Evolutionary conservation across 2,113 vertebrate genomes (phyloP).

Genomic region (Elaphurus davidianus): DNA sequence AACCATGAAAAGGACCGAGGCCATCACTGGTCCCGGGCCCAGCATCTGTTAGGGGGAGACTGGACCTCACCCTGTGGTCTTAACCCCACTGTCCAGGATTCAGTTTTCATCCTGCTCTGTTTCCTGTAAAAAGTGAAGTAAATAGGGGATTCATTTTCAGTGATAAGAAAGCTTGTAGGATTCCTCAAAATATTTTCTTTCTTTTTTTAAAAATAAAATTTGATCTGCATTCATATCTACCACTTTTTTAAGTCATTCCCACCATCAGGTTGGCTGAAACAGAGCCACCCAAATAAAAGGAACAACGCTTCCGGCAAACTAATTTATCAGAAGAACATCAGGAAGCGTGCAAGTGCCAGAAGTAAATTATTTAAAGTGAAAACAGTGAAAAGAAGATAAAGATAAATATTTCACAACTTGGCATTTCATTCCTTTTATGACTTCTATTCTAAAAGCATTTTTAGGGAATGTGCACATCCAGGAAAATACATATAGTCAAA

Average conservation of each 20-base stretch:
- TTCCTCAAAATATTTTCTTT: not conserved
- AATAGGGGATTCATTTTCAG: conserved; percentile 35
- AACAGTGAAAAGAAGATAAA: conserved; percentile 35
- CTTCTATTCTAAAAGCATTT: conserved; percentile 56
- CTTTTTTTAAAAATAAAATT: not conserved
- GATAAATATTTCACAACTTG: conserved; percentile 70
- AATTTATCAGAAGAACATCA: not conserved
- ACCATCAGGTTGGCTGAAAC: not conserved
- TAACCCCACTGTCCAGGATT: conserved; percentile 57
- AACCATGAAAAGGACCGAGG: not conserved
- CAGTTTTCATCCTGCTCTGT: conserved; percentile 76
- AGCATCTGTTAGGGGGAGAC: not conserved
- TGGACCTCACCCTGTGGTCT: conserved; percentile 39
- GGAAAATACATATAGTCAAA: conserved; percentile 47
- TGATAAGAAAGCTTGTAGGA: not conserved
- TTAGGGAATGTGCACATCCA: conserved; percentile 34
- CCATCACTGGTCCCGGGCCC: conserved; percentile 35
- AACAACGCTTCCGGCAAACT: not conserved
- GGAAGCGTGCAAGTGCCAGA: not conserved
- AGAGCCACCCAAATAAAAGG: not conserved
- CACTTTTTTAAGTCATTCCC: not conserved
- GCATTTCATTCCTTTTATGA: conserved; percentile 39
- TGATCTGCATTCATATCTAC: not conserved
- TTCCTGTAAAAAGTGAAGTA: conserved; percentile 79
- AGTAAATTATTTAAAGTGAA: not conserved